Percentiles rank a stretch among this genome's conserved stretches.
Evolutionary conservation across 2,888 invertebrate genomes (phyloP).

Genomic region (Polymixis flavicincta): DNA sequence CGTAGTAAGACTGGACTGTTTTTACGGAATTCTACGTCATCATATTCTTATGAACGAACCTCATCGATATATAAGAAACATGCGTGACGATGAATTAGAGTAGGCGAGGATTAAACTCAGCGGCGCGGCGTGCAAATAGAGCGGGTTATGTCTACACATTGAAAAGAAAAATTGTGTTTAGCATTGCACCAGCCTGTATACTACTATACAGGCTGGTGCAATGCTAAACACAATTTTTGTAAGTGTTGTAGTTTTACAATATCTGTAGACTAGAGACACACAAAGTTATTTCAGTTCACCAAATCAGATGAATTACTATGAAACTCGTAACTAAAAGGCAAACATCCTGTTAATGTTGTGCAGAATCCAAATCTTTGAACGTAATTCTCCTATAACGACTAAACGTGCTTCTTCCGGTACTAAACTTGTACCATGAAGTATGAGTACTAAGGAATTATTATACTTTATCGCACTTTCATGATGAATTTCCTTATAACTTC

Average conservation of each 20-base stretch:
- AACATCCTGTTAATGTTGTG: slow-evolving; percentile 50
- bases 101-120: too few species aligned
- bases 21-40: background rate
- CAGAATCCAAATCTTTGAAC: slow-evolving; percentile 41
- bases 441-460: slow-evolving; percentile 16
- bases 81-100: too few species aligned
- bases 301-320: slow-evolving; percentile 41
- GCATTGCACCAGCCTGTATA: too few species aligned
- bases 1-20: background rate
- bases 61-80: too few species aligned
- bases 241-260: too few species aligned
- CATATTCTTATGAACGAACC: background rate
- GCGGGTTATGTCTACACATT: too few species aligned
- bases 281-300: slow-evolving; percentile 35
- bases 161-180: too few species aligned
- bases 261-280: too few species aligned
- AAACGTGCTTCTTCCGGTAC: slow-evolving; percentile 40
- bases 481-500: background rate
- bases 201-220: too few species aligned
- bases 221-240: too few species aligned
- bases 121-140: too few species aligned
- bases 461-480: background rate
- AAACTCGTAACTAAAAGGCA: slow-evolving; percentile 50
- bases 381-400: slow-evolving; percentile 24
- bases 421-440: slow-evolving; percentile 29